phyloP scores from a whole-genome alignment of 2,113 vertebrate species.

The Rhynchomys soricoides region DNA sequence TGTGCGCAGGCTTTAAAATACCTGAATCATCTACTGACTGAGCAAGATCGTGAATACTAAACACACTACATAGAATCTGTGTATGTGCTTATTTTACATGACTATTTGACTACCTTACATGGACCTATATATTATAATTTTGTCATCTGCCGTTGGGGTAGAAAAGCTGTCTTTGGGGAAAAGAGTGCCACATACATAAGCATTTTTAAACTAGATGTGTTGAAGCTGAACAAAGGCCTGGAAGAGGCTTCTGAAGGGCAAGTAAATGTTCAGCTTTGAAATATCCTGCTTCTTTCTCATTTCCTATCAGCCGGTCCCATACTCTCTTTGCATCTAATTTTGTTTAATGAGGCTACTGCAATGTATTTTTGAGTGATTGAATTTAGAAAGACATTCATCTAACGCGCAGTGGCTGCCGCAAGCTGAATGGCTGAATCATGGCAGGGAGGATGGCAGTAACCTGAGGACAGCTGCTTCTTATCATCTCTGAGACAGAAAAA shows the following conservation, averaged over 20 bases:
- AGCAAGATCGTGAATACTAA: not conserved
- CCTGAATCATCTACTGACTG: slow-evolving; percentile 8
- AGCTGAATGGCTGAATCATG: slow-evolving; percentile 73
- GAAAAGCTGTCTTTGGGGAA: not conserved
- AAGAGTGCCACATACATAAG: not conserved
- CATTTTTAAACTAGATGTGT: not conserved
- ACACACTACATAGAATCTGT: not conserved
- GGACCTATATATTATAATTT: not conserved
- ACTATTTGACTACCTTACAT: not conserved
- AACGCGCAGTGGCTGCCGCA: slow-evolving; percentile 61
- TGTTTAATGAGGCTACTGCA: slow-evolving; percentile 78
- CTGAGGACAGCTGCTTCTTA: slow-evolving; percentile 77
- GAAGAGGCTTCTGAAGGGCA: slow-evolving; percentile 63
- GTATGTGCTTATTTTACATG: slow-evolving; percentile 17
- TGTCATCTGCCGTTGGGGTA: not conserved
- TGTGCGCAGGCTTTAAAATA: slow-evolving; percentile 28
- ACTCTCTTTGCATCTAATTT: slow-evolving; percentile 73
- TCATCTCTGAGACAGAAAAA: slow-evolving; percentile 52
- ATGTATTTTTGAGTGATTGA: slow-evolving; percentile 79
- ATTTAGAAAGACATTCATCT: slow-evolving; percentile 80
- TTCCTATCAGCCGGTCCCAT: slow-evolving; percentile 70
- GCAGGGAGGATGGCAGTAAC: slow-evolving; percentile 70
- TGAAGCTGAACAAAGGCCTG: not conserved
- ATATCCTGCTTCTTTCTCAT: slow-evolving; percentile 62
- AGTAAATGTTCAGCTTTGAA: slow-evolving; percentile 19